phyloP scores from a whole-genome alignment of 2,113 vertebrate genomes.

The Scatophagus argus region DNA sequence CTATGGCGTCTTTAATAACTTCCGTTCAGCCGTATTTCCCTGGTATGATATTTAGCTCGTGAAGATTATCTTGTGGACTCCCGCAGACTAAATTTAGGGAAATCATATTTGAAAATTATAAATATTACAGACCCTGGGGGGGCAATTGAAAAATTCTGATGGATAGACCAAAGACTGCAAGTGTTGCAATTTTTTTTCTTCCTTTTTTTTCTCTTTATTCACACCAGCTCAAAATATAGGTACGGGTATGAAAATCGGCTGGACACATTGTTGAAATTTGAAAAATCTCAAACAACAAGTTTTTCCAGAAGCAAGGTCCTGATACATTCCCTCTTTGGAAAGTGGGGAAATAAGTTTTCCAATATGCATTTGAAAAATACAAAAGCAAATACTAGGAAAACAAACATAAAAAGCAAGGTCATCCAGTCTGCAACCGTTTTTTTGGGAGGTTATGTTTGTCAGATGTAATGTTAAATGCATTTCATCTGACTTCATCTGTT shows the following conservation, averaged over 20 bases:
- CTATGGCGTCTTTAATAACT: slow-evolving; percentile 67
- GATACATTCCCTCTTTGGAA: slow-evolving; percentile 1
- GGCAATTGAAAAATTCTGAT: neutral
- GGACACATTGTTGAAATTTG: slow-evolving; percentile 11
- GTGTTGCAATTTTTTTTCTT: slow-evolving; percentile 14
- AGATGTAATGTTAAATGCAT: slow-evolving; percentile 41
- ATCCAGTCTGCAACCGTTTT: neutral
- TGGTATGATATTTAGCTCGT: slow-evolving; percentile 51
- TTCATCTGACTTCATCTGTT: no score
- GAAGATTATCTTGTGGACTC: slow-evolving; percentile 39
- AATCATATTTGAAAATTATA: slow-evolving; percentile 45
- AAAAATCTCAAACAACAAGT: slow-evolving; percentile 16
- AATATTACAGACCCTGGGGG: slow-evolving; percentile 21
- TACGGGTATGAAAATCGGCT: no score
- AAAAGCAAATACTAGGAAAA: neutral
- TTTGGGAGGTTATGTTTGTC: slow-evolving; percentile 34
- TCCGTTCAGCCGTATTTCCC: slow-evolving; percentile 54
- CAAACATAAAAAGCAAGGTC: slow-evolving; percentile 1
- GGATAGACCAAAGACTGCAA: slow-evolving; percentile 10
- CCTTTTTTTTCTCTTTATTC: no score
- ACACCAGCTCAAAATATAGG: neutral
- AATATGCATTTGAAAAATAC: neutral
- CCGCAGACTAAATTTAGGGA: slow-evolving; percentile 35
- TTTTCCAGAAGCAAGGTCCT: slow-evolving; percentile 1
- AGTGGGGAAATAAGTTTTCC: neutral